Evolutionary conservation across 2,888 invertebrate genomes (phyloP), one percentile per base, ranked within the genome.

Genomic region (Zhuqinia jingwanae): DNA sequence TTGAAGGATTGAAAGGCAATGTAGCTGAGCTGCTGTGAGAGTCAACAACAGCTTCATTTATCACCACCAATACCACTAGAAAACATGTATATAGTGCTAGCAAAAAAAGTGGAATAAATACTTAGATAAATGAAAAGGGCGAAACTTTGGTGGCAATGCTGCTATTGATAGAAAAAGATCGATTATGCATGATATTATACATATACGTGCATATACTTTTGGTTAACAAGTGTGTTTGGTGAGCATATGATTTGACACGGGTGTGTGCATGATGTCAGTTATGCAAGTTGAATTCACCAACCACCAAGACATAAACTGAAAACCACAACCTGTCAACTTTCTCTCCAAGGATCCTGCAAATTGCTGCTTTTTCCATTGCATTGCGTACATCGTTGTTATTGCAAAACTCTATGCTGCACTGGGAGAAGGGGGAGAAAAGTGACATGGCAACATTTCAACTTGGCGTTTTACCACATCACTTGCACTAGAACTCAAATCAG

Each of bases 271-370:
- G 53, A 13, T 25, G 22, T 0, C 10, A 45, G 22, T 45, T 42
- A 68, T 68, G 68, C 45, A 68, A 70, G 70, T n/a, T 47, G 70
- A 47, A 70, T 70, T 15, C 25, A 17, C n/a, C 47, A 17, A 70
- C 45, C 27, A 47, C 50, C 36, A 36, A 22, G 20, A n/a, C n/a
- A n/a, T n/a, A n/a, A n/a, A n/a, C 65, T 20, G 27, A n/a, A 17
- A 70, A 25, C 25, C 42, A 2, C 42, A 68, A 68, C n/a, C 47
- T 70, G 70, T 15, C 70, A 70, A 70, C 47, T 25, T 70, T 70
- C 70, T 47, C 17, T 45, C 45, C 11, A 8, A 22, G 10, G 25
- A 30, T 47, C 70, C n/a, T 15, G 8, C 8, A 36, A 36, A n/a
- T 27, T 25, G 47, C 15, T 70, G 25, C 50, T 6, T 45, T 22